A percentile compares a stretch with the other conserved stretches of the same genome.
phyloP scores from a whole-genome alignment of 2,888 invertebrate species.

The Tinea pellionella region DNA sequence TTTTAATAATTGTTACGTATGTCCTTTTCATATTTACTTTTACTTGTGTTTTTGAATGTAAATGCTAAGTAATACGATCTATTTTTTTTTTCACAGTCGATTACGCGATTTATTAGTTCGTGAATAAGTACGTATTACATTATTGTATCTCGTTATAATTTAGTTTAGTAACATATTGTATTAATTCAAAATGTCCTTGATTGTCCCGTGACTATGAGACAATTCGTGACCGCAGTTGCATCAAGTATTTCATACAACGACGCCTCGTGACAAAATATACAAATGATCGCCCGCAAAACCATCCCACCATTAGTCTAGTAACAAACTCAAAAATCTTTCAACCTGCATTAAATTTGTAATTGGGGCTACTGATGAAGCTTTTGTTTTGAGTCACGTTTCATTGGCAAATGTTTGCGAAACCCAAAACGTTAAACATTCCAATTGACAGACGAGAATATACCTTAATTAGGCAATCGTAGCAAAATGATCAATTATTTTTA shows the following conservation, averaged over 20 bases:
- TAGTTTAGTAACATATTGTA: neutral
- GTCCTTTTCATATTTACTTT: too few relatives aligned
- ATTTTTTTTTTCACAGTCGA: too few relatives aligned
- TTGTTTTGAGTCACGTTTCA: constrained; percentile 3
- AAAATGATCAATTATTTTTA: constrained; percentile 2
- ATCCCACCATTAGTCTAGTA: neutral
- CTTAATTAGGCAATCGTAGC: neutral
- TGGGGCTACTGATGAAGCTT: neutral
- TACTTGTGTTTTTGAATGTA: too few relatives aligned
- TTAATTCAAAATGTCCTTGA: constrained; percentile 1
- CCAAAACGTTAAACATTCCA: neutral
- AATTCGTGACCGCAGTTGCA: neutral
- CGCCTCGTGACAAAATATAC: constrained; percentile 5
- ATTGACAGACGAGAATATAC: neutral
- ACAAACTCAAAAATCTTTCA: neutral
- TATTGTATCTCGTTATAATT: neutral
- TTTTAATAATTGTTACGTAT: too few relatives aligned
- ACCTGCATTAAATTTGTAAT: neutral
- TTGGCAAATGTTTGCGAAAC: constrained; percentile 1
- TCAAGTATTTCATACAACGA: neutral
- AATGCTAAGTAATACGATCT: too few relatives aligned
- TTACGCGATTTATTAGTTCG: too few relatives aligned
- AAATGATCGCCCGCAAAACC: constrained; percentile 3
- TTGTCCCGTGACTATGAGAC: constrained; percentile 6
- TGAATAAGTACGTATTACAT: too few relatives aligned